These are phyloP conservation scores for Acrossocheilus wenchowensis DNA, from an alignment of 2,797 vertebrate genomes.

Conservation along the genomic window DNA sequence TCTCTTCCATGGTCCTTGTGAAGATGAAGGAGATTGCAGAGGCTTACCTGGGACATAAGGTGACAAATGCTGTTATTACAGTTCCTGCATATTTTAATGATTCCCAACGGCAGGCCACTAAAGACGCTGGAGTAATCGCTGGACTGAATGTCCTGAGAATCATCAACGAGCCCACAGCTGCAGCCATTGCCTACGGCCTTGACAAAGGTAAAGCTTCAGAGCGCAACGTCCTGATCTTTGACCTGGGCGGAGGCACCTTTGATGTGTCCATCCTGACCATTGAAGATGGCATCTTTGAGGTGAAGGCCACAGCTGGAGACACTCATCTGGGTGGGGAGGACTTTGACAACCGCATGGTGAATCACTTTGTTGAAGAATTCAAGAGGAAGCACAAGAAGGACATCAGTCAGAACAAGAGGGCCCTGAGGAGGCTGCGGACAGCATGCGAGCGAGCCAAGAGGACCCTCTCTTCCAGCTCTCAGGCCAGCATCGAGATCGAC, in stretches of 20 bases:
- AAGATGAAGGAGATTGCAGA: constrained; percentile 58
- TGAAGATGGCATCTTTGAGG: too few relatives aligned
- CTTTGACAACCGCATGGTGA: too few relatives aligned
- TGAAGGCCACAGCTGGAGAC: background rate
- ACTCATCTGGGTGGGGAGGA: constrained; percentile 4
- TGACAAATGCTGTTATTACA: constrained; percentile 51
- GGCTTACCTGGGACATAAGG: constrained; percentile 60
- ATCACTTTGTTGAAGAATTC: too few relatives aligned
- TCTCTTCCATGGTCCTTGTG: background rate
- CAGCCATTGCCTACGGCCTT: constrained; percentile 66
- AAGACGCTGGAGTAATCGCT: constrained; percentile 2
- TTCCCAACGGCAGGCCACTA: background rate
- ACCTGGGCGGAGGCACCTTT: too few relatives aligned
- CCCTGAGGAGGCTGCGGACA: constrained; percentile 60
- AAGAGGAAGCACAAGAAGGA: too few relatives aligned
- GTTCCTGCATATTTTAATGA: constrained; percentile 75
- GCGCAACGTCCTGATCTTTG: constrained; percentile 17
- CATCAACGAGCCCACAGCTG: constrained; percentile 65
- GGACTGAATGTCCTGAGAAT: constrained; percentile 75
- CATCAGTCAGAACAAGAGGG: constrained; percentile 60
- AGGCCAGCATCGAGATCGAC: too few relatives aligned
- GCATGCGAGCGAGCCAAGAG: constrained; percentile 47
- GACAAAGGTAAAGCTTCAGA: constrained; percentile 59
- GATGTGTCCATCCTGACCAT: too few relatives aligned
- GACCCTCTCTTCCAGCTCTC: too few relatives aligned